Conservation (phyloP, 2,797 vertebrate species). For the Takifugu rubripes region DNA sequence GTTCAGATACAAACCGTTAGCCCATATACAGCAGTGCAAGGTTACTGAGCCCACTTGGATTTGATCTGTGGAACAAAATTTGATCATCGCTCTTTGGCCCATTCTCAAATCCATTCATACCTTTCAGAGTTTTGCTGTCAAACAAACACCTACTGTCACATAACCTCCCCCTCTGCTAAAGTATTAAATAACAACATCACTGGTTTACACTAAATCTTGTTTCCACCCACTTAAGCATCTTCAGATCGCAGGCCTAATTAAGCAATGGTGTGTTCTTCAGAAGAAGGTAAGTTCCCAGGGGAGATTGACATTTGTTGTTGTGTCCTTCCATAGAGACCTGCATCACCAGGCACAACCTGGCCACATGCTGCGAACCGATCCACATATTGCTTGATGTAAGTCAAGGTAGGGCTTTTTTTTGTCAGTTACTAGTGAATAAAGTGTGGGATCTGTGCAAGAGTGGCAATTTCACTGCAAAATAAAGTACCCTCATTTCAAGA, state of each 20-base stretch:
- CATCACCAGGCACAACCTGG: conserved; percentile 52
- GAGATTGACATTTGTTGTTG: conserved; percentile 51
- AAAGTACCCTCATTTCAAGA: background rate
- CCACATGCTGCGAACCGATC: conserved; percentile 48
- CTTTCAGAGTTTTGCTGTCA: too few species aligned
- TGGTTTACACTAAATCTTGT: too few species aligned
- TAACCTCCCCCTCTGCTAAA: too few species aligned
- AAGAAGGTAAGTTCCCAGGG: conserved; percentile 46
- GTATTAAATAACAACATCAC: too few species aligned
- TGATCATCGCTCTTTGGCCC: too few species aligned
- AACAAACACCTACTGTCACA: too few species aligned
- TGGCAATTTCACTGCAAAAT: background rate
- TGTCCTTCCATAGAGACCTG: conserved; percentile 69
- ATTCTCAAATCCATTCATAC: too few species aligned
- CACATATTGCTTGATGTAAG: conserved; percentile 16
- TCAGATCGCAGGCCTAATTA: background rate
- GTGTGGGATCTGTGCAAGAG: background rate
- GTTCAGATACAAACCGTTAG: too few species aligned
- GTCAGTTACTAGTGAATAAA: background rate
- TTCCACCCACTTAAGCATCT: background rate
- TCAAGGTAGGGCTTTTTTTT: background rate
- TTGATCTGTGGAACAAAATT: too few species aligned
- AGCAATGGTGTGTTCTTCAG: conserved; percentile 12
- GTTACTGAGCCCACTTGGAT: too few species aligned
- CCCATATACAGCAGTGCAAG: too few species aligned